Conservation (phyloP, 2,888 invertebrate genomes). For the Lepidonotus clava region DNA sequence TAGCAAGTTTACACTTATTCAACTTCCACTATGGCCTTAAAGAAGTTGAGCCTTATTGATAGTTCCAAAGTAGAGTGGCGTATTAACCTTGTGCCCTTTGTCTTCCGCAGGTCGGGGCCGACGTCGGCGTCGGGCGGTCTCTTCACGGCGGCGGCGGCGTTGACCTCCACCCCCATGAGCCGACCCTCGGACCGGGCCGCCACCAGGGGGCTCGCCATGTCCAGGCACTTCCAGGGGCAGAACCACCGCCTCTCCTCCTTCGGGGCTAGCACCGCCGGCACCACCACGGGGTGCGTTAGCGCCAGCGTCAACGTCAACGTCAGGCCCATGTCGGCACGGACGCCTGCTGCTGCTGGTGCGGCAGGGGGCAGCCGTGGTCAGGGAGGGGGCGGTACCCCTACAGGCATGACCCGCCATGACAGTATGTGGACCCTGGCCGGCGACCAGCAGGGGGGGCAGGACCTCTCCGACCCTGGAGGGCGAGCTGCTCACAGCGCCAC, state of each 20-base stretch:
- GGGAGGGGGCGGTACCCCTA: not conserved
- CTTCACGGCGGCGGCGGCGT: not conserved
- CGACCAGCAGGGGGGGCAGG: too few species aligned
- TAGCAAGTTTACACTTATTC: too few species aligned
- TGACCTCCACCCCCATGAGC: not conserved
- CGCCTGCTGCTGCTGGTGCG: not conserved
- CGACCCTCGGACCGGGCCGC: not conserved
- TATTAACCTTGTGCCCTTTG: too few species aligned
- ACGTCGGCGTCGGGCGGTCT: not conserved
- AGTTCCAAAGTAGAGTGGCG: too few species aligned
- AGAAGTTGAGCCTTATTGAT: too few species aligned
- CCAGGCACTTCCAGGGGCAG: conserved; percentile 9
- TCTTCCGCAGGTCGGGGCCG: not conserved
- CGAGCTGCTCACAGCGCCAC: not conserved
- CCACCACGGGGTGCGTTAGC: not conserved
- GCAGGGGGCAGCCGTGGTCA: not conserved
- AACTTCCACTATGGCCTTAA: too few species aligned
- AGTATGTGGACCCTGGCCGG: not conserved
- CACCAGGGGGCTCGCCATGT: conserved; percentile 27
- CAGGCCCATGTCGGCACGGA: not conserved
- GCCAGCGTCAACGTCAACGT: not conserved
- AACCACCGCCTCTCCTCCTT: not conserved
- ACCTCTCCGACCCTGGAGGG: not conserved
- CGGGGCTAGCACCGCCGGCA: not conserved
- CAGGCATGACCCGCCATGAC: not conserved